These are phyloP conservation scores for Paradoxurus hermaphroditus DNA, from an alignment of 2,113 vertebrate species.

Conservation along the genomic window DNA sequence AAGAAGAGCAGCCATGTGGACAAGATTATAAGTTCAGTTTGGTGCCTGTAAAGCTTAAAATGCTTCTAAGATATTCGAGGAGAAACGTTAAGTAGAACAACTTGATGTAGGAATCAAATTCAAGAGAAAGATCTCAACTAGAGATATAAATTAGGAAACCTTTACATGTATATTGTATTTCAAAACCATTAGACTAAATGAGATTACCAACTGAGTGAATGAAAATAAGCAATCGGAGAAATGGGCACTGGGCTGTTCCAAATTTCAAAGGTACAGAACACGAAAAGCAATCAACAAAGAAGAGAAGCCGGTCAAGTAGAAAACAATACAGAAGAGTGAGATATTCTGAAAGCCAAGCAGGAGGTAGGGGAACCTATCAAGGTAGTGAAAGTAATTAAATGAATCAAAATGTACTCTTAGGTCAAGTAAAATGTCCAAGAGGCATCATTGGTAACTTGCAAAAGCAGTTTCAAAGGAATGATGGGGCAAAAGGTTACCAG, in stretches of 20 bases:
- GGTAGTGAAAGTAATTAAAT: not conserved
- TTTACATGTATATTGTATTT: not conserved
- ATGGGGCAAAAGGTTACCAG: not conserved
- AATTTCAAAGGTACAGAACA: not conserved
- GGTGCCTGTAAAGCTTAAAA: not conserved
- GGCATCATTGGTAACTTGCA: not conserved
- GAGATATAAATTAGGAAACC: not conserved
- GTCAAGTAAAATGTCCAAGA: not conserved
- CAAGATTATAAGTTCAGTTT: not conserved
- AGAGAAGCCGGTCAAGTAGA: not conserved
- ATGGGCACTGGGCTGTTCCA: not conserved
- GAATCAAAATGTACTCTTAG: not conserved
- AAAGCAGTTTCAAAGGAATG: not conserved
- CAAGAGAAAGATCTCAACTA: not conserved
- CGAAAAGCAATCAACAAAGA: not conserved
- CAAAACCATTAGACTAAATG: not conserved
- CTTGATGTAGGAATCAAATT: not conserved
- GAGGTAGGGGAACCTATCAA: not conserved
- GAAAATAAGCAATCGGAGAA: constrained; percentile 3
- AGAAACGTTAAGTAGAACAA: not conserved
- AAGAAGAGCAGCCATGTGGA: not conserved
- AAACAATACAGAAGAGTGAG: not conserved
- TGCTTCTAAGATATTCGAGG: not conserved
- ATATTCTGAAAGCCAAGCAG: not conserved
- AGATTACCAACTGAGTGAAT: not conserved